These are phyloP conservation scores for Cyprinodon variegatus DNA, from an alignment of 2,113 vertebrate species.

Conservation along the genomic window DNA sequence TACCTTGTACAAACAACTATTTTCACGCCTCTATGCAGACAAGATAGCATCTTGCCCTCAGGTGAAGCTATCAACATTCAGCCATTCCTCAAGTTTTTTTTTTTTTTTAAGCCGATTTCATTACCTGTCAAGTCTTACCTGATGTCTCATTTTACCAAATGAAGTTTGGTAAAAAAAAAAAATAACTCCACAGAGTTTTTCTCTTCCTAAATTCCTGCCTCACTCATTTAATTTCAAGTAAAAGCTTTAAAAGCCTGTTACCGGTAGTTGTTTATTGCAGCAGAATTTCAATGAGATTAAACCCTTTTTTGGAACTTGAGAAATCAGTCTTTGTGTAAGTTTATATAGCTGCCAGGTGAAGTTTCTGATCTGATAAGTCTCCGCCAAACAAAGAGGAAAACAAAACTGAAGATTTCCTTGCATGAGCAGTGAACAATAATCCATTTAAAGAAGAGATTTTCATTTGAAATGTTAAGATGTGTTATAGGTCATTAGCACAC, in stretches of 20 bases:
- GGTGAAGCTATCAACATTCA: neutral
- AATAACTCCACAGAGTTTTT: neutral
- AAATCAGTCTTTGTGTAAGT: neutral
- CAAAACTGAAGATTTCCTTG: neutral
- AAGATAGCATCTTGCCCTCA: neutral
- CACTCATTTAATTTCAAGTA: neutral
- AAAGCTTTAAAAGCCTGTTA: neutral
- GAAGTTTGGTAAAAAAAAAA: neutral
- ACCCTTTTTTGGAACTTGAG: neutral
- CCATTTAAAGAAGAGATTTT: neutral
- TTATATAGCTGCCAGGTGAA: conserved; percentile 10
- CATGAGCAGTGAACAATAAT: neutral
- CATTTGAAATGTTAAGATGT: neutral
- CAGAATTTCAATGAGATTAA: neutral
- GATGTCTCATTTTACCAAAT: neutral
- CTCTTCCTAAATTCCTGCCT: neutral
- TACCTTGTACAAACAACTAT: neutral
- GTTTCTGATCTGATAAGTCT: neutral
- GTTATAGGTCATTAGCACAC: neutral
- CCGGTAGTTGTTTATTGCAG: too few relatives aligned
- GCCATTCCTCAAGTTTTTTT: neutral
- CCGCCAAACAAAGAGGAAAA: neutral
- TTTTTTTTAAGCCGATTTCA: neutral
- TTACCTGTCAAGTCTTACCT: neutral
- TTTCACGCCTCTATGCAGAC: neutral